Conservation (phyloP, 2,113 vertebrate genomes). For the Lepisosteus oculatus region DNA sequence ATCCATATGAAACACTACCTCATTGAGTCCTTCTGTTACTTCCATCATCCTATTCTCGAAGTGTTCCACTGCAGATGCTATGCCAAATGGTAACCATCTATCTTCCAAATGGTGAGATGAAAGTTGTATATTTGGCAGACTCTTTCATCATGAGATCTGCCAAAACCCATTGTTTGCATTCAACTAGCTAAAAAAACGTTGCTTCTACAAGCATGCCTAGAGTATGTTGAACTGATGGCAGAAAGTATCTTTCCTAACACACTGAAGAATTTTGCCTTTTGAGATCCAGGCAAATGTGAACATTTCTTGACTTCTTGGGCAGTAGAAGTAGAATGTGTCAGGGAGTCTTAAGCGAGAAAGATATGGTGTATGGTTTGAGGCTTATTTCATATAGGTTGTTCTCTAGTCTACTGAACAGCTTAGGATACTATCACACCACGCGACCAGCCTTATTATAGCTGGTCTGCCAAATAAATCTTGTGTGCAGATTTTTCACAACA, state of each 20-base stretch:
- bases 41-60: background rate
- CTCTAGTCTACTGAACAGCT: too few relatives aligned
- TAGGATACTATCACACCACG: too few relatives aligned
- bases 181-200: slow-evolving; percentile 25
- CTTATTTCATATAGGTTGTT: too few relatives aligned
- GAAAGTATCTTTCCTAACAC: slow-evolving; percentile 19
- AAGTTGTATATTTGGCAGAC: slow-evolving; percentile 19
- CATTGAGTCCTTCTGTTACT: background rate
- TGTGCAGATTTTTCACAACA: background rate
- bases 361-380: too few relatives aligned
- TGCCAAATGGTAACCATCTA: slow-evolving; percentile 2
- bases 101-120: slow-evolving; percentile 26
- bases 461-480: background rate
- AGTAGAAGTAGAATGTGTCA: too few relatives aligned
- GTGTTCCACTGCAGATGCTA: background rate
- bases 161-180: slow-evolving; percentile 26
- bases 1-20: slow-evolving; percentile 15
- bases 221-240: slow-evolving; percentile 23
- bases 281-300: slow-evolving; percentile 8
- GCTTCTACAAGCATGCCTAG: slow-evolving; percentile 10
- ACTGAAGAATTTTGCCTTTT: slow-evolving; percentile 12
- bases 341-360: background rate
- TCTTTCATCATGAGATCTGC: slow-evolving; percentile 18
- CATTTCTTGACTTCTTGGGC: slow-evolving; percentile 11
- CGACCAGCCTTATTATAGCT: too few relatives aligned